A percentile compares a stretch with the other conserved stretches of the same genome.
Evolutionary conservation across 2,797 vertebrate genomes (phyloP).

Genomic region (Thaleichthys pacificus): DNA sequence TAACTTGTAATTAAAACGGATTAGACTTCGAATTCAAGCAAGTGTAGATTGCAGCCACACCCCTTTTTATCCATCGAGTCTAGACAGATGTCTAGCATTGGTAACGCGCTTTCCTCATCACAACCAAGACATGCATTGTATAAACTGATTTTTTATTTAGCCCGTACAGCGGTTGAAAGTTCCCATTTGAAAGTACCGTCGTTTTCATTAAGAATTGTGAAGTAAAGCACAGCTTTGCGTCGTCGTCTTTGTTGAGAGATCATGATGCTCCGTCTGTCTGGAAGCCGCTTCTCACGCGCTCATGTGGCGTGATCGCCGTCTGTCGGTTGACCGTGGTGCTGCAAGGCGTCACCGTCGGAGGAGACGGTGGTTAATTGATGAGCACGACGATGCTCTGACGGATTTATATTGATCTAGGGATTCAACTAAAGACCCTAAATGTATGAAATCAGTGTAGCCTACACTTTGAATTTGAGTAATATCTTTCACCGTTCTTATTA

Average conservation of each 20-base stretch:
- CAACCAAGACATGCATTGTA: background rate
- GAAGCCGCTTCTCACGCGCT: slow-evolving; percentile 26
- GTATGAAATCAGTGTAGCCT: background rate
- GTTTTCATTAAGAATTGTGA: slow-evolving; percentile 8
- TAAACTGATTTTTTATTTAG: background rate
- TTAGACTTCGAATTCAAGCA: background rate
- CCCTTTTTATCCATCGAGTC: slow-evolving; percentile 22
- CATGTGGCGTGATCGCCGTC: slow-evolving; percentile 62
- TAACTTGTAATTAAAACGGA: background rate
- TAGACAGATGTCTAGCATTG: slow-evolving; percentile 23
- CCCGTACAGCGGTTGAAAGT: background rate
- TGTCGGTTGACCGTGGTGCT: slow-evolving; percentile 53
- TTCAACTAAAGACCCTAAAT: background rate
- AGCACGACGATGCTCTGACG: slow-evolving; percentile 56
- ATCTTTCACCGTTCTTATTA: background rate
- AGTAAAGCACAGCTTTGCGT: slow-evolving; percentile 29
- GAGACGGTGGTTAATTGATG: slow-evolving; percentile 71
- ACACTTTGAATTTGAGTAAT: background rate
- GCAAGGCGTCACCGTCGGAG: slow-evolving; percentile 80
- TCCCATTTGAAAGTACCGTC: slow-evolving; percentile 8
- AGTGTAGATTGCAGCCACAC: background rate
- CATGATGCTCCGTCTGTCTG: slow-evolving; percentile 56
- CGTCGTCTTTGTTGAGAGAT: slow-evolving; percentile 71
- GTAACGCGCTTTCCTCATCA: background rate
- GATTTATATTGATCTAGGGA: background rate